These are phyloP conservation scores for Drosophila sechellia DNA, from an alignment of 1,140 invertebrate species.

Conservation along the genomic window DNA sequence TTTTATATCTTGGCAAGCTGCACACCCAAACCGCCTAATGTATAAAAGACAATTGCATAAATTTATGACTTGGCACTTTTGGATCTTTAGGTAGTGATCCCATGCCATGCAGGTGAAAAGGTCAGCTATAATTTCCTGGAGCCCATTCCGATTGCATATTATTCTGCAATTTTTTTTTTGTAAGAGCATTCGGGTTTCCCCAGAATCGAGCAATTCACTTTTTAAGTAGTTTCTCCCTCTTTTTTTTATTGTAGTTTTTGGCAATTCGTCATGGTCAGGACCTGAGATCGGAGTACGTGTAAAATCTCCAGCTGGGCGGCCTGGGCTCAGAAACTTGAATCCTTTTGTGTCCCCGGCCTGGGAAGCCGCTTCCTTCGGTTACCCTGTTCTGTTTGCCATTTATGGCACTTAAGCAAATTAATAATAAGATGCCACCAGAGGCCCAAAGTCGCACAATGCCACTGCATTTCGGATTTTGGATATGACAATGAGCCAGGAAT, in stretches of 20 bases:
- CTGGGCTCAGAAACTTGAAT: slow-evolving; percentile 47
- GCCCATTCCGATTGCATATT: slow-evolving; percentile 15
- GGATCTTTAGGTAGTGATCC: not conserved
- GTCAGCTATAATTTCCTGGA: not conserved
- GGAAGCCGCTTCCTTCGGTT: not conserved
- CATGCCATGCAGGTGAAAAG: not conserved
- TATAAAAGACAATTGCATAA: not conserved
- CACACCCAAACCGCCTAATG: not conserved
- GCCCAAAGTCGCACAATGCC: slow-evolving; percentile 32
- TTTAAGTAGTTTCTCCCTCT: slow-evolving; percentile 11
- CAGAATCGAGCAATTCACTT: slow-evolving; percentile 24
- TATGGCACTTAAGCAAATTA: slow-evolving; percentile 81
- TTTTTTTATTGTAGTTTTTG: slow-evolving; percentile 32
- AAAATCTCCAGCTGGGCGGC: slow-evolving; percentile 68
- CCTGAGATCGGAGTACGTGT: slow-evolving; percentile 44
- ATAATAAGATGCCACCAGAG: slow-evolving; percentile 63
- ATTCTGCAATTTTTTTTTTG: slow-evolving; percentile 17
- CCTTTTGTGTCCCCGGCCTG: slow-evolving; percentile 52
- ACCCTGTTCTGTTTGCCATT: slow-evolving; percentile 50
- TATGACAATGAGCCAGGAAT: slow-evolving; percentile 14
- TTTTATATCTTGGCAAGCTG: too few species aligned
- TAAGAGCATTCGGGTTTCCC: slow-evolving; percentile 12
- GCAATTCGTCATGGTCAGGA: slow-evolving; percentile 74
- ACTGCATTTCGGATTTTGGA: slow-evolving; percentile 31
- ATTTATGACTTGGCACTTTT: slow-evolving; percentile 6